phyloP scores from a whole-genome alignment of 2,797 vertebrate genomes.

The Lacerta viridis region DNA sequence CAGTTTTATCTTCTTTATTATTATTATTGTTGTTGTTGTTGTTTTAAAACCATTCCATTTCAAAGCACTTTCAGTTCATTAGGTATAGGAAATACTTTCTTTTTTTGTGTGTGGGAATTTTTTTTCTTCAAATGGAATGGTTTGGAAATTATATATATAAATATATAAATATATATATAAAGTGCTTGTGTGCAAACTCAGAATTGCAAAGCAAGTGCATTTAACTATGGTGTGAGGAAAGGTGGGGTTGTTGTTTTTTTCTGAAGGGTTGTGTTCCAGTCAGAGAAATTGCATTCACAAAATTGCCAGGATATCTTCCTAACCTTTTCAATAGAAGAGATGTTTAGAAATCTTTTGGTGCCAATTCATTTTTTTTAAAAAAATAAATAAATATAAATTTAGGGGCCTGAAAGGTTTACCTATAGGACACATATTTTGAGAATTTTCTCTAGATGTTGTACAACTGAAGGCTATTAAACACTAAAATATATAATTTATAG shows the following conservation, averaged over 20 bases:
- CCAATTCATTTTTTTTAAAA: slow-evolving; percentile 75
- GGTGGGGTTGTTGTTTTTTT: slow-evolving; percentile 62
- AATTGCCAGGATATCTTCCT: slow-evolving; percentile 72
- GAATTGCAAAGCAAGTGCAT: slow-evolving; percentile 80
- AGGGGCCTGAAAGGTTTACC: slow-evolving; percentile 78
- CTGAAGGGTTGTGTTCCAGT: slow-evolving; percentile 76
- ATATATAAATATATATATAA: slow-evolving; percentile 50
- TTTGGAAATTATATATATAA: slow-evolving; percentile 77
- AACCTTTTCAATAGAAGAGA: slow-evolving; percentile 77
- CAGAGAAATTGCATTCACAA: slow-evolving; percentile 73
- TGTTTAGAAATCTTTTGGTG: slow-evolving; percentile 78
- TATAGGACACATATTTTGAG: slow-evolving; percentile 77
- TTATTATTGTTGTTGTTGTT: slow-evolving; percentile 52
- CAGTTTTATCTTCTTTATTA: slow-evolving; percentile 73
- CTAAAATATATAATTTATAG: slow-evolving; percentile 90
- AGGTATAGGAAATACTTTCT: slow-evolving; percentile 83
- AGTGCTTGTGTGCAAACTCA: slow-evolving; percentile 76
- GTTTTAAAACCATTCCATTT: slow-evolving; percentile 91
- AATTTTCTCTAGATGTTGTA: slow-evolving; percentile 79
- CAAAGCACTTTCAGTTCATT: slow-evolving; percentile 95
- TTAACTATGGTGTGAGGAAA: slow-evolving; percentile 80
- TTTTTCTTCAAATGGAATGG: slow-evolving; percentile 82
- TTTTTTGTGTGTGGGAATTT: slow-evolving; percentile 77
- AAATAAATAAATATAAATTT: slow-evolving; percentile 62
- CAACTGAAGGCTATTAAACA: slow-evolving; percentile 86